Evolutionary conservation across 2,113 vertebrate genomes (phyloP).

Genomic region (Apeltes quadracus): DNA sequence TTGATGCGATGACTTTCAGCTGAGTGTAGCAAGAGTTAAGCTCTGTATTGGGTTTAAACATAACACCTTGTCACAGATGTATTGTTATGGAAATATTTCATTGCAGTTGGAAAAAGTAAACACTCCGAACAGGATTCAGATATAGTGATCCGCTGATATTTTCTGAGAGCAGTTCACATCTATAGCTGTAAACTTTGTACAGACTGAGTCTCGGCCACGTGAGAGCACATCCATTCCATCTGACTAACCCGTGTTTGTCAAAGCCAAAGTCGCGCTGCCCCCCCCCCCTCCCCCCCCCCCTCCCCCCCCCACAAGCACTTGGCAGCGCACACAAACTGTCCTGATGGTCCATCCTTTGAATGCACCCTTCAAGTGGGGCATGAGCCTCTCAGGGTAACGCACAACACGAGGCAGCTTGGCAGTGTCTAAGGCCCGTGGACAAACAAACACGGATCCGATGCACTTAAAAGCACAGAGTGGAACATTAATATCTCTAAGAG

Average conservation of each 20-base stretch:
- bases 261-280: conserved; percentile 32
- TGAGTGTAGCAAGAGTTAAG: conserved; percentile 25
- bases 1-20: conserved; percentile 40
- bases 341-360: conserved; percentile 37
- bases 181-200: conserved; percentile 14
- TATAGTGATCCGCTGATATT: conserved; percentile 1
- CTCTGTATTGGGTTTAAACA: conserved; percentile 32
- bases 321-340: conserved; percentile 28
- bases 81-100: not conserved
- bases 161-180: conserved; percentile 9
- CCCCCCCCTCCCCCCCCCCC: conserved; percentile 11
- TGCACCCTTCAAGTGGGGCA: conserved; percentile 20
- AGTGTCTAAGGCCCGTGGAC: conserved; percentile 20
- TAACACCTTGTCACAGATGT: conserved; percentile 19
- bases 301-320: conserved; percentile 9
- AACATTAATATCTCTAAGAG: conserved; percentile 67
- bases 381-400: conserved; percentile 37
- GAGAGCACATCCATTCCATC: conserved; percentile 54
- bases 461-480: conserved; percentile 61
- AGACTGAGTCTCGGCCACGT: conserved; percentile 35
- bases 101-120: not conserved
- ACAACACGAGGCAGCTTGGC: conserved; percentile 44
- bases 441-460: conserved; percentile 51
- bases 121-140: not conserved
- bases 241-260: conserved; percentile 55